A percentile compares a stretch with the other conserved stretches of the same genome.
Conservation (phyloP, 2,113 vertebrate species). For the cat (Felis catus) region F.catus_Fca126_mat1.0 CM031414.1:87763501-87764000, state of each 20-base stretch:
- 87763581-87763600: background rate
- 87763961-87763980: background rate
- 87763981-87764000: background rate
- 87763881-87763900: background rate
- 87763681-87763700: background rate
- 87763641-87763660: background rate
- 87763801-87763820: slow-evolving; percentile 78
- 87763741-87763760: slow-evolving; percentile 51
- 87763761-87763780: slow-evolving; percentile 66
- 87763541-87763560: background rate
- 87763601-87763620: background rate
- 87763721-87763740: slow-evolving; percentile 76
- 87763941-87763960: background rate
- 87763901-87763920: slow-evolving; percentile 29
- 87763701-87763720: slow-evolving; percentile 60
- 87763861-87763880: background rate
- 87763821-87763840: background rate
- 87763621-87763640: background rate
- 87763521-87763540: background rate
- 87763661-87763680: background rate
- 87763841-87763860: background rate
- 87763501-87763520: background rate
- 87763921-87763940: slow-evolving; percentile 25
- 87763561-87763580: background rate
- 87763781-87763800: slow-evolving; percentile 61